Evolutionary conservation across 2,888 invertebrate species (phyloP), one percentile per base, ranked within the genome.

Genomic region (Eupithecia vulgata): DNA sequence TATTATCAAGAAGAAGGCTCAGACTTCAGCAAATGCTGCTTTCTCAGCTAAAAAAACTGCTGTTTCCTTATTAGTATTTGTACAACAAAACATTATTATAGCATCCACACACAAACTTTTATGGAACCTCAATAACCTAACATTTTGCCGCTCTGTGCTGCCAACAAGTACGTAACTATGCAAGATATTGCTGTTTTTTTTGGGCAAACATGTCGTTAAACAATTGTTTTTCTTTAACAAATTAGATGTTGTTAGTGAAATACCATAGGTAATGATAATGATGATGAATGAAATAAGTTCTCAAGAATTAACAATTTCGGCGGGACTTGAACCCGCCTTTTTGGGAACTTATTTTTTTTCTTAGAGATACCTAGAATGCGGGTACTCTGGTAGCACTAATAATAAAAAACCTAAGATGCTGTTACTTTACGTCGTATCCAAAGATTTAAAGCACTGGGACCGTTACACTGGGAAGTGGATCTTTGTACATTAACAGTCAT

Each of bases 41-140:
- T 30, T 67, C 30, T 37, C 57, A 65, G 68, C 61, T 25, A 67
- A 42, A n/a, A 70, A 70, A 74, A 67, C 64, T 65, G 35, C 42
- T 45, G 62, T 37, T 75, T 65, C 68, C 59, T 67, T n/a, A 75
- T 72, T 72, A 67, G 34, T 67, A 70, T 72, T 75, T 57, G 64
- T 68, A 21, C 42, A 72, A 59, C 59, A 67, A 59, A 70, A 70
- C 64, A 72, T 72, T 1, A 52, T n/a, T 48, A 69, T 64, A 67
- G 67, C 70, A 70, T 70, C 69, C 59, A 13, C 42, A 70, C 65
- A 37, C 64, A 72, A 75, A 76, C 68, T 73, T 76, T 73, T 73
- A 67, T 71, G 73, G 42, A 68, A 72, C 80, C 81, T 84, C 79
- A 81, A 80, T 83, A 77, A 80, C 79, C 79, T 79, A 75, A 76